Base-by-base conservation (phyloP, 2,113 vertebrate species). In the Grantiella picta region DNA sequence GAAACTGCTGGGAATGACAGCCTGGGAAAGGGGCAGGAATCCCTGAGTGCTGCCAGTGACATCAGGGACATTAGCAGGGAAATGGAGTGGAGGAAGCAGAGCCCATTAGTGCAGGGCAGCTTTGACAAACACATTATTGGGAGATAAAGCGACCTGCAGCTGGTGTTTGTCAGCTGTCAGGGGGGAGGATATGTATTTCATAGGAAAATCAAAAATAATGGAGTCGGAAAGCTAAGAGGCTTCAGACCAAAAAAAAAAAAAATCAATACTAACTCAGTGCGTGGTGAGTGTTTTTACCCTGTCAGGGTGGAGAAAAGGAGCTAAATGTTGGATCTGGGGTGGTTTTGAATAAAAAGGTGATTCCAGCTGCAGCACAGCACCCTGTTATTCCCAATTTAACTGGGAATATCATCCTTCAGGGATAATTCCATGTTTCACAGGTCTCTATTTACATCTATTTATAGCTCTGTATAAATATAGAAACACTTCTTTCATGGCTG, bases 91-190 rank as follows among this genome's bases (percentile, higher is more conserved):
- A 91, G 94, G 95, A 96, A 98, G 98, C 95, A 90, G 12, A 97
- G 97, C 97, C 98, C 98, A 99, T 98, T 98, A 98, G 98, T 66
- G 97, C 76, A 94, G 96, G 96, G 96, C 92, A 97, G 97, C 97
- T 98, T 97, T 98, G 98, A 98, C 98, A 98, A 98, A 98, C 97
- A 98, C 97, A 98, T 98, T 98, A 98, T 95, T 97, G 97, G 98
- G 95, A 98, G 98, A 98, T 98, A 98, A 98, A 99, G 98, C 95
- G 95, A 98, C 98, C 98, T 98, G 96, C 98, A 98, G 97, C 98
- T 98, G 98, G 90, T 98, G 98, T 98, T 98, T 99, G 98, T 98
- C 98, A 98, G 98, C 98, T 98, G 97, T 98, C 98, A 98, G 98
- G 81, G 96, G 91, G 94, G 97, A 92, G 98, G 98, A 98, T 97